These are phyloP conservation scores for Andrena minutula DNA, from an alignment of 2,888 invertebrate species.

Conservation along the genomic window DNA sequence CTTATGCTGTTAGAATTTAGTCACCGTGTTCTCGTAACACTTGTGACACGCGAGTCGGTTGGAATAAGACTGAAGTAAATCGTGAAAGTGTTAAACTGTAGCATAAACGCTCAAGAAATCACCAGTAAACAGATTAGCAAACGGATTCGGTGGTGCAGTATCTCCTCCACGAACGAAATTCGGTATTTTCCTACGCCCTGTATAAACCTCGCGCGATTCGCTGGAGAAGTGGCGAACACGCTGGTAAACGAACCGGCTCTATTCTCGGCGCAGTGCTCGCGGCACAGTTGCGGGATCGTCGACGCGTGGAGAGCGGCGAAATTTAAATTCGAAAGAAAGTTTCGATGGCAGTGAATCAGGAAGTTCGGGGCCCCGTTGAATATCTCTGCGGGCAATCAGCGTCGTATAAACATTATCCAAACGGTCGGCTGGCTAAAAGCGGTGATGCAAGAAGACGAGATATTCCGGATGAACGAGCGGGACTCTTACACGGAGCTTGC, in stretches of 20 bases:
- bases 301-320: slow-evolving; percentile 5
- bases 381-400: slow-evolving; percentile 63
- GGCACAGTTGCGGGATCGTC: neutral
- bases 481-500: slow-evolving; percentile 36
- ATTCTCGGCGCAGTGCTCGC: neutral
- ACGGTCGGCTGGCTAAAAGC: slow-evolving; percentile 47
- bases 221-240: neutral
- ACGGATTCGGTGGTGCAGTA: neutral
- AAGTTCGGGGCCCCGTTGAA: slow-evolving; percentile 48
- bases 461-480: slow-evolving; percentile 66
- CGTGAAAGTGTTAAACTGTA: no score
- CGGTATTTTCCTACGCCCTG: neutral
- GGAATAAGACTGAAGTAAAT: no score
- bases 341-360: slow-evolving; percentile 58
- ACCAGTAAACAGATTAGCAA: neutral
- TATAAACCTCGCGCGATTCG: neutral
- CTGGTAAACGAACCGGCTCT: neutral
- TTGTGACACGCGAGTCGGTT: no score
- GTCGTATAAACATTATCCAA: slow-evolving; percentile 68
- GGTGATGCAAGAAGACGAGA: slow-evolving; percentile 61
- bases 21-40: no score
- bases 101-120: neutral
- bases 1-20: no score
- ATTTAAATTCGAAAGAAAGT: slow-evolving; percentile 63
- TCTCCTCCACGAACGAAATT: neutral